These are phyloP conservation scores for Poecilobothrus nobilitatus DNA, from an alignment of 2,888 invertebrate species.

Conservation along the genomic window DNA sequence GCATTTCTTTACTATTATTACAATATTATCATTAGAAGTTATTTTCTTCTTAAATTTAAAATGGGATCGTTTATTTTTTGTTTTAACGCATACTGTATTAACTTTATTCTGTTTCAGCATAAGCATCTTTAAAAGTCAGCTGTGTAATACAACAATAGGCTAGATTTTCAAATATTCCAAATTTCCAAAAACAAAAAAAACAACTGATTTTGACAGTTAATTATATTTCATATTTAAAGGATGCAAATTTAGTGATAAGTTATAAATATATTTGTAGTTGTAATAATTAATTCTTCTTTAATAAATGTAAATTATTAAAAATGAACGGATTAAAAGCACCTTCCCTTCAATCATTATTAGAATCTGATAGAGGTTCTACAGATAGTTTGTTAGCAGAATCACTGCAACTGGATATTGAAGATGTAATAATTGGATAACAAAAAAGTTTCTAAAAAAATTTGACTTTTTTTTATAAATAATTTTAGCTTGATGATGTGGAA, in stretches of 20 bases:
- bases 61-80: too few relatives aligned
- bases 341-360: slow-evolving; percentile 50
- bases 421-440: slow-evolving; percentile 43
- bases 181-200: neutral
- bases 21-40: too few relatives aligned
- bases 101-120: too few relatives aligned
- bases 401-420: slow-evolving; percentile 59
- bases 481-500: slow-evolving; percentile 70
- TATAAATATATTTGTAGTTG: neutral
- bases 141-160: too few relatives aligned
- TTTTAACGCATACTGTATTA: too few relatives aligned
- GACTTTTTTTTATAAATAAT: slow-evolving; percentile 21
- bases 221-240: neutral
- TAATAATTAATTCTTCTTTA: neutral
- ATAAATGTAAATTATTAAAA: slow-evolving; percentile 9
- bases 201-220: neutral
- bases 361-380: slow-evolving; percentile 56
- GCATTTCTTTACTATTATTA: too few relatives aligned
- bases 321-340: slow-evolving; percentile 43
- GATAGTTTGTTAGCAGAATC: slow-evolving; percentile 53
- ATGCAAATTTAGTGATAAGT: neutral
- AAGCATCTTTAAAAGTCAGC: too few relatives aligned
- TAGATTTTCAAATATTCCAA: too few relatives aligned
- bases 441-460: slow-evolving; percentile 4
- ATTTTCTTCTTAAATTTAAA: too few relatives aligned